A percentile compares a stretch with the other conserved stretches of the same genome.
phyloP scores from a whole-genome alignment of 2,113 vertebrate species.

The Sinocyclocheilus anophthalmus region DNA sequence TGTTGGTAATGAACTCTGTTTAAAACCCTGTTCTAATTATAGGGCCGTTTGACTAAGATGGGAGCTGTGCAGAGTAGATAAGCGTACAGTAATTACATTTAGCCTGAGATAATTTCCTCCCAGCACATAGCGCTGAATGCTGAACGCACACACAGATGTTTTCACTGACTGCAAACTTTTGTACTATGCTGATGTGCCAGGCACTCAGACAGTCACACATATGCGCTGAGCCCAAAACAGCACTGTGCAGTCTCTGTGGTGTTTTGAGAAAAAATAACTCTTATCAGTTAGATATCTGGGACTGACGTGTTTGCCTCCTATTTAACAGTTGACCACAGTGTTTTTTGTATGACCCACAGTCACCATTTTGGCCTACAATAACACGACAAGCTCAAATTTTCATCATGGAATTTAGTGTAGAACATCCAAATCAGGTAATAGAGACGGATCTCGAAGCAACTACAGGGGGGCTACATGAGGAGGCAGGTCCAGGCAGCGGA shows the following conservation, averaged over 20 bases:
- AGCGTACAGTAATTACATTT: slow-evolving; percentile 22
- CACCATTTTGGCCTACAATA: background rate
- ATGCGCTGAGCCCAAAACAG: background rate
- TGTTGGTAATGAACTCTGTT: slow-evolving; percentile 26
- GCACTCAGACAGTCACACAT: slow-evolving; percentile 31
- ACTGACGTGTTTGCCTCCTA: background rate
- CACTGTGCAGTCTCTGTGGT: slow-evolving; percentile 22
- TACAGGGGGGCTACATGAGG: background rate
- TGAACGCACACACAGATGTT: slow-evolving; percentile 29
- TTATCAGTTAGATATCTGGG: background rate
- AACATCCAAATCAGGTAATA: background rate
- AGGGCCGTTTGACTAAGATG: slow-evolving; percentile 37
- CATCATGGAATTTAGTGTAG: slow-evolving; percentile 12
- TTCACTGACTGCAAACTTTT: slow-evolving; percentile 22
- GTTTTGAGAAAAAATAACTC: background rate
- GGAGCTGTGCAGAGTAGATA: slow-evolving; percentile 38
- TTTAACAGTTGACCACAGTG: background rate
- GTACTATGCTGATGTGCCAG: slow-evolving; percentile 13
- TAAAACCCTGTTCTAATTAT: slow-evolving; percentile 52
- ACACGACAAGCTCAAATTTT: background rate
- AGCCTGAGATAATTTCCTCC: slow-evolving; percentile 35
- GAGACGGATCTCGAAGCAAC: background rate
- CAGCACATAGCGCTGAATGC: slow-evolving; percentile 16
- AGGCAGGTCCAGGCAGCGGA: background rate
- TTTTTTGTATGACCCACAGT: background rate